phyloP scores from a whole-genome alignment of 2,113 vertebrate species.

The Ictalurus punctatus region DNA sequence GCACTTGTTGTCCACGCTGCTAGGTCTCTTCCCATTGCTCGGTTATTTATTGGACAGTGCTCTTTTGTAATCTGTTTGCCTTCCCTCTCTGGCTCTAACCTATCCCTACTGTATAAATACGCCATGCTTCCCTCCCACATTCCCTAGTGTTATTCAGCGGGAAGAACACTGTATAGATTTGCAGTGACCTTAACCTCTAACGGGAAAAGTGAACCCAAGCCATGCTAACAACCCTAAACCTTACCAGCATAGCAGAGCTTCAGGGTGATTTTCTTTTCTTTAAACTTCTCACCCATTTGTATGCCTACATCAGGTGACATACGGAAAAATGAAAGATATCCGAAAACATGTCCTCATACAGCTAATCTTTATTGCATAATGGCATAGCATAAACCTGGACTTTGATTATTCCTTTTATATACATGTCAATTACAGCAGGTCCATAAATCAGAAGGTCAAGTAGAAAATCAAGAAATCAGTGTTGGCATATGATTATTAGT shows the following conservation, averaged over 20 bases:
- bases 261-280: neutral
- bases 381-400: neutral
- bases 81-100: neutral
- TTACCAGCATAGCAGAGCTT: neutral
- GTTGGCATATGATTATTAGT: neutral
- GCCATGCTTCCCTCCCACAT: neutral
- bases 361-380: too few species aligned
- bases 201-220: neutral
- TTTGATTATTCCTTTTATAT: neutral
- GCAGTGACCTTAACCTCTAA: neutral
- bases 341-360: neutral
- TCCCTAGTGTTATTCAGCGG: neutral
- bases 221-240: neutral
- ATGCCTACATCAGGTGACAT: neutral
- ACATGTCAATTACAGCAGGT: neutral
- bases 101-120: slow-evolving; percentile 19
- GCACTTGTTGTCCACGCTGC: neutral
- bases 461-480: neutral
- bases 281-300: neutral
- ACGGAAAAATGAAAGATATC: neutral
- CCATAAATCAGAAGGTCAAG: neutral
- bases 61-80: slow-evolving; percentile 30
- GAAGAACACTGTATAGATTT: neutral
- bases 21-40: neutral
- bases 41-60: neutral